Evolutionary conservation across 2,113 vertebrate species (phyloP).

Genomic region (Gavia stellata): DNA sequence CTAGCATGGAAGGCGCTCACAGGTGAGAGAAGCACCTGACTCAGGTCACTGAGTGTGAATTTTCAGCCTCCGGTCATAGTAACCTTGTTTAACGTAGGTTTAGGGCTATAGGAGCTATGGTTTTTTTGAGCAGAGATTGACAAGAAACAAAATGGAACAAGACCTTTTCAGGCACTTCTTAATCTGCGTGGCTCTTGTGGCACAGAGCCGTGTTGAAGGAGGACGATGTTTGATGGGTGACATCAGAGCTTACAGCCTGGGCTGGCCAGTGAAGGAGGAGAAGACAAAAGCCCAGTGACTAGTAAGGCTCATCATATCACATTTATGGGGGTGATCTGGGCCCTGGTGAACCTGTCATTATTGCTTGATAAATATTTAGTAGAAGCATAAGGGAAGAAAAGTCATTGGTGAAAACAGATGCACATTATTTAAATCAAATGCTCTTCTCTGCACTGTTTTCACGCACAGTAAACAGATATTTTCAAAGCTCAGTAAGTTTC

Average conservation of each 20-base stretch:
- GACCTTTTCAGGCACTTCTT: not conserved
- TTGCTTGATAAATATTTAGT: not conserved
- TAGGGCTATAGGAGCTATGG: not conserved
- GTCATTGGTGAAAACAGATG: not conserved
- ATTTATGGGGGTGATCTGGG: not conserved
- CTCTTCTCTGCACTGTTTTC: not conserved
- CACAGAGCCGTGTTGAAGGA: not conserved
- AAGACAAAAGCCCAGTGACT: not conserved
- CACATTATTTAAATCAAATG: not conserved
- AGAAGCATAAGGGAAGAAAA: not conserved
- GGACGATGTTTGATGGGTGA: not conserved
- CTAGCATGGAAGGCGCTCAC: not conserved
- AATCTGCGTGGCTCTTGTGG: not conserved
- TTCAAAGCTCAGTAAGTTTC: not conserved
- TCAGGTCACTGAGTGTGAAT: not conserved
- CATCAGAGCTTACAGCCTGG: not conserved
- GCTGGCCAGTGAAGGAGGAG: not conserved
- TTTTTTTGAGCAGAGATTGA: not conserved
- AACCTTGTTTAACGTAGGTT: not conserved
- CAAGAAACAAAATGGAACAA: not conserved
- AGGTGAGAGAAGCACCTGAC: not conserved
- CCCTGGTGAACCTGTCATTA: not conserved
- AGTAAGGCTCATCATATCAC: not conserved
- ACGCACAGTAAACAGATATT: not conserved
- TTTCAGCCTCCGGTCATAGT: not conserved